Base-by-base conservation (phyloP, 2,888 invertebrate species). In the Tetrapedia diversipes region DNA sequence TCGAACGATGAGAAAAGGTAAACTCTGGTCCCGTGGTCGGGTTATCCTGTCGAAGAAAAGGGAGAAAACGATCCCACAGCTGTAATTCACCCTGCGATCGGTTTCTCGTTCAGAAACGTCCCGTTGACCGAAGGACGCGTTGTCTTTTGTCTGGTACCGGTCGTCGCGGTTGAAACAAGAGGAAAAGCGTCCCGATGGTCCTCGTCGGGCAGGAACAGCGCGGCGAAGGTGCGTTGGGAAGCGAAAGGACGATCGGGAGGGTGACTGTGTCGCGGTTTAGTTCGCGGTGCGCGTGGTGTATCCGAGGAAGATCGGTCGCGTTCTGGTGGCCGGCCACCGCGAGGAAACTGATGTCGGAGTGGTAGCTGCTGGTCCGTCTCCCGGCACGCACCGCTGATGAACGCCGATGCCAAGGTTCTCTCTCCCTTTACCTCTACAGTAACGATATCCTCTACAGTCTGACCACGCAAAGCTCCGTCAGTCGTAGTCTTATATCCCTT, bases 401-500 rank as follows among this genome's bases (percentile, higher is more conserved):
- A 73, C 59, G 37, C 45, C 57, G 51, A 43, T 51, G 45, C 39
- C 64, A 74, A 74, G 74, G 53, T 59, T 74, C 64, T 64, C 75
- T 74, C 34, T 74, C 59, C 63, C 60, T 64, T 74, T 47, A 16
- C n/a, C 39, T 37, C 49, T 24, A 24, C 74, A 22, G 27, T 51
- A 54, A 53, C 75, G 57, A 45, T 74, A 75, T 75, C 51, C 64
- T 53, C n/a, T 45, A 24, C 49, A n/a, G 49, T 63, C 56, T 71
- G 72, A 49, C 75, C 53, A 47, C 53, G 59, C 59, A 47, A 59
- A 59, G 39, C 75, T 47, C 32, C 11, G 49, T n/a, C 75, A 39
- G 63, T 54, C 53, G 60, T 72, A 61, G 54, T 45, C 57, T 59
- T 73, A 47, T 74, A 75, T 74, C 75, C 75, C 59, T 64, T 74